These are phyloP conservation scores for Lordiphosa andalusiaca DNA, from an alignment of 2,888 invertebrate species.

Conservation along the genomic window DNA sequence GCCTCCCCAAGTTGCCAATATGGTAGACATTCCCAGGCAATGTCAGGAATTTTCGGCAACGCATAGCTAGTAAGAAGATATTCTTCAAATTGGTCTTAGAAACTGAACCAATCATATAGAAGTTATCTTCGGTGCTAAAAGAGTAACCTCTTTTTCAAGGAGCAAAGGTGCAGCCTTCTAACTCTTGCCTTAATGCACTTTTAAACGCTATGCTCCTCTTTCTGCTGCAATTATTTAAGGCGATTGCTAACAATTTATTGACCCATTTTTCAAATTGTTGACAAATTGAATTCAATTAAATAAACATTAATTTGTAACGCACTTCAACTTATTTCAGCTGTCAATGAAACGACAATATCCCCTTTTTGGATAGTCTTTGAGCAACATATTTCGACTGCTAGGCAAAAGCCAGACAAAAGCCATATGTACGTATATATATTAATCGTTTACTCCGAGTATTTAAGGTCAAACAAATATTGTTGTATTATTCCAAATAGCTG, in stretches of 20 bases:
- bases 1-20: no score
- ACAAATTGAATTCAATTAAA: slow-evolving; percentile 6
- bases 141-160: no score
- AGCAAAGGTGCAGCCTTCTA: no score
- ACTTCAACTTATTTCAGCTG: slow-evolving; percentile 4
- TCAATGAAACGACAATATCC: slow-evolving; percentile 3
- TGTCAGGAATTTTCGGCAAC: no score
- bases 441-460: neutral
- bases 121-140: no score
- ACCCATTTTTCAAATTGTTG: slow-evolving; percentile 3
- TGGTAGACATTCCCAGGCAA: no score
- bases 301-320: neutral
- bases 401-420: neutral
- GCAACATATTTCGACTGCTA: neutral
- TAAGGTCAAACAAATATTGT: slow-evolving; percentile 8
- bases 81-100: no score
- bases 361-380: neutral
- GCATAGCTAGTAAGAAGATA: no score
- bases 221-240: neutral
- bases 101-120: no score
- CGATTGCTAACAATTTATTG: neutral
- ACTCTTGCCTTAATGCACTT: neutral
- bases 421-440: neutral
- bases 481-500: slow-evolving; percentile 2
- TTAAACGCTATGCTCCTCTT: no score